Percentiles rank a stretch among this genome's conserved stretches.
phyloP scores from a whole-genome alignment of 2,888 invertebrate species.

The Palloptera scutellata region DNA sequence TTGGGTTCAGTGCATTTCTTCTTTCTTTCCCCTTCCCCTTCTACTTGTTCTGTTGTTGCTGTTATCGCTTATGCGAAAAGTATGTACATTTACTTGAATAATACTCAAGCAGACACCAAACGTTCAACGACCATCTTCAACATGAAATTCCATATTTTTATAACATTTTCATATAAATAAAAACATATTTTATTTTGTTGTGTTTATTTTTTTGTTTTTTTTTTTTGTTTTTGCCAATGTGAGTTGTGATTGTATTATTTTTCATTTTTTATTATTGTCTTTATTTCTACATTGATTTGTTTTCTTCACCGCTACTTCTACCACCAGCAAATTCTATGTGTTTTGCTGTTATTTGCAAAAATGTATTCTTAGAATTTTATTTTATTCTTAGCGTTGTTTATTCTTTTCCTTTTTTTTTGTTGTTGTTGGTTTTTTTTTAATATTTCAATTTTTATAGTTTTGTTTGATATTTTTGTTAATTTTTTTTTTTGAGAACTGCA shows the following conservation, averaged over 20 bases:
- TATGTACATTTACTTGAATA: no score
- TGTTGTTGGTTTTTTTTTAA: constrained; percentile 10
- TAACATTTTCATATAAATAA: no score
- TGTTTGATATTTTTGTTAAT: background rate
- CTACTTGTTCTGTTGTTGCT: no score
- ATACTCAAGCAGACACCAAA: background rate
- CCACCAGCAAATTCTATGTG: no score
- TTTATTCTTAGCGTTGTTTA: constrained; percentile 1
- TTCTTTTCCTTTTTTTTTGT: background rate
- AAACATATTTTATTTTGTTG: no score
- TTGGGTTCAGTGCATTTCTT: no score
- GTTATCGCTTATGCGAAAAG: no score
- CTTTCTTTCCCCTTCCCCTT: no score
- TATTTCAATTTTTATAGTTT: background rate
- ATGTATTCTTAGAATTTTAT: constrained; percentile 8
- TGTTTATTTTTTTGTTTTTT: background rate
- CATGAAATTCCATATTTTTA: background rate
- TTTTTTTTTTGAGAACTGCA: background rate
- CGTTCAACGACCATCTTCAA: constrained; percentile 20
- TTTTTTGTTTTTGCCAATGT: background rate
- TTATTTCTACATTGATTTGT: constrained; percentile 1
- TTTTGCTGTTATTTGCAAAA: no score
- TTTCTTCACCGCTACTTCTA: constrained; percentile 4
- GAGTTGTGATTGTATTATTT: no score
- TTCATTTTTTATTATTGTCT: no score